Conservation (phyloP, 2,113 vertebrate genomes). For the Rhegmatorhina hoffmannsi region DNA sequence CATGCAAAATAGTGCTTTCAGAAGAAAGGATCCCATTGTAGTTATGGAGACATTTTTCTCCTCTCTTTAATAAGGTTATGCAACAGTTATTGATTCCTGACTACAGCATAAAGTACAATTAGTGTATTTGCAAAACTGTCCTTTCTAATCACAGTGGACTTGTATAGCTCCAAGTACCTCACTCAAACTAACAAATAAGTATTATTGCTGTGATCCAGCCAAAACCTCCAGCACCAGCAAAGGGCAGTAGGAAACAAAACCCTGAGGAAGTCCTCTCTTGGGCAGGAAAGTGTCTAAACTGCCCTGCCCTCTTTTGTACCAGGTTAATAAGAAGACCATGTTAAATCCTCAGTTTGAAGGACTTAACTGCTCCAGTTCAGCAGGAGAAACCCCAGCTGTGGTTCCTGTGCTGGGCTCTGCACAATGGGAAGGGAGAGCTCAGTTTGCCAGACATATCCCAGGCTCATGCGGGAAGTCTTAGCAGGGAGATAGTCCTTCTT, state of each 20-base stretch:
- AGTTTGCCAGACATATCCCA: background rate
- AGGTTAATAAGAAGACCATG: background rate
- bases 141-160: constrained; percentile 33
- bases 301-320: background rate
- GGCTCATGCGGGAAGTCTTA: background rate
- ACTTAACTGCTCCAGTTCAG: background rate
- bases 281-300: background rate
- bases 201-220: background rate
- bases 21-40: constrained; percentile 3
- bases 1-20: constrained; percentile 14
- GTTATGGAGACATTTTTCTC: constrained; percentile 22
- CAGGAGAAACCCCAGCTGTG: background rate
- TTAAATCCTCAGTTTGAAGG: background rate
- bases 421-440: accelerated
- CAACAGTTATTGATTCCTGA: constrained; percentile 45
- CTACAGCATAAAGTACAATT: background rate
- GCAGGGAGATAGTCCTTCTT: background rate
- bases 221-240: background rate
- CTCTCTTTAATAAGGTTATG: constrained; percentile 17
- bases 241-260: background rate
- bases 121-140: background rate
- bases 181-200: background rate
- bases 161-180: background rate
- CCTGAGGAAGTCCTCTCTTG: background rate
- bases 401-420: background rate